Percentiles rank a stretch among this genome's conserved stretches.
Conservation (phyloP, 2,113 vertebrate genomes). For the Calyptomena viridis region DNA sequence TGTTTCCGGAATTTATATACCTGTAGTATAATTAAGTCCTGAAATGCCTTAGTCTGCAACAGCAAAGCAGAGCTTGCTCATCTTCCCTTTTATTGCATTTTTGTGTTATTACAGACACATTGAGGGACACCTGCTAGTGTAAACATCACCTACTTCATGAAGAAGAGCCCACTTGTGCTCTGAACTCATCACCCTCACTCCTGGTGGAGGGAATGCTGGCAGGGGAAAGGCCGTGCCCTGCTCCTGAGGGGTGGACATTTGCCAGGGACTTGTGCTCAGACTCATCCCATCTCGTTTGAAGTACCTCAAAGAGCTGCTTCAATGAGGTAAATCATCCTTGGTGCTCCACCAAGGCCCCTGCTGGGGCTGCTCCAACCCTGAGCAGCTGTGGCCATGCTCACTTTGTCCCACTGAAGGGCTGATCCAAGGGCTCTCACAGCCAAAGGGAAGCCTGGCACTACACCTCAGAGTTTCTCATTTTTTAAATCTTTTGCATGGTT, state of each 20-base stretch:
- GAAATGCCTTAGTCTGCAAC: constrained; percentile 69
- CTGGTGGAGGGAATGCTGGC: background rate
- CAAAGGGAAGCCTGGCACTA: background rate
- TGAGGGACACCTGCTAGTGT: background rate
- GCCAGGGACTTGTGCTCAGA: background rate
- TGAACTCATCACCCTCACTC: background rate
- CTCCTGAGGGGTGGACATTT: background rate
- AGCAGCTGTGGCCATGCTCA: background rate
- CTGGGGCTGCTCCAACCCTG: background rate
- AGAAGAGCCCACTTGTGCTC: background rate
- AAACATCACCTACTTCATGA: background rate
- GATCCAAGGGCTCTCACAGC: background rate
- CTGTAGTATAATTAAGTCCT: constrained; percentile 80
- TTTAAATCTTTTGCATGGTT: fast-evolving
- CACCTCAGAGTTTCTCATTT: background rate
- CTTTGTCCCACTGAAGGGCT: fast-evolving
- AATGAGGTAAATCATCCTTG: background rate
- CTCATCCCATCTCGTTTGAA: background rate
- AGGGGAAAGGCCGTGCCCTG: background rate
- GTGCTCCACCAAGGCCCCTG: background rate
- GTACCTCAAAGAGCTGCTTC: background rate
- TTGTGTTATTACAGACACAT: background rate
- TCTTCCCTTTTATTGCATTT: constrained; percentile 34
- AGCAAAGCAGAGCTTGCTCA: constrained; percentile 62
- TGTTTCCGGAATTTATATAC: constrained; percentile 84